phyloP scores from a whole-genome alignment of 2,113 vertebrate species.

The Archilochus colubris region DNA sequence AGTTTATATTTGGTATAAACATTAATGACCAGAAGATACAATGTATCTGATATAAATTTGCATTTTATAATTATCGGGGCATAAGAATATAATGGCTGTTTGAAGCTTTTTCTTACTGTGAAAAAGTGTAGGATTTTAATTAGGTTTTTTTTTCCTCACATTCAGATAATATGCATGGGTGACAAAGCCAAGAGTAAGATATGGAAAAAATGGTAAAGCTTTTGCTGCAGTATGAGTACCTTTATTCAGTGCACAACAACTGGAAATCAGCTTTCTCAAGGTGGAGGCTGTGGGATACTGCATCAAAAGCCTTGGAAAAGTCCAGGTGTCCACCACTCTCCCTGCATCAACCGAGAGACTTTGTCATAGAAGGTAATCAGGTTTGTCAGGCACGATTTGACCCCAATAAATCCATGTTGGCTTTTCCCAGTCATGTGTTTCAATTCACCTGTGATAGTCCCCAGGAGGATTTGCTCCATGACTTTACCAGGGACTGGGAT shows the following conservation, averaged over 20 bases:
- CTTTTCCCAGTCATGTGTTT: too few relatives aligned
- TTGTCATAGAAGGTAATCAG: too few relatives aligned
- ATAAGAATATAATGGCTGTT: constrained; percentile 18
- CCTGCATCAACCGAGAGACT: too few relatives aligned
- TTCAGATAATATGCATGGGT: constrained; percentile 6
- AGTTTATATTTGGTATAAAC: constrained; percentile 20
- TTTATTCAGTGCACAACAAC: constrained; percentile 44
- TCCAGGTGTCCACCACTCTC: too few relatives aligned
- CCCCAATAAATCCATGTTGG: too few relatives aligned
- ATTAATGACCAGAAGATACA: background rate
- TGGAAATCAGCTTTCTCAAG: constrained; percentile 8
- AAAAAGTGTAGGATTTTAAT: constrained; percentile 57
- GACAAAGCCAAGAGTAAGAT: background rate
- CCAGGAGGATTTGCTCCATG: too few relatives aligned
- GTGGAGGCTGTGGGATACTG: too few relatives aligned
- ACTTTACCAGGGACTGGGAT: too few relatives aligned
- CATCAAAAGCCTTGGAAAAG: too few relatives aligned
- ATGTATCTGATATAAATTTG: background rate
- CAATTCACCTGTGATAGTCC: too few relatives aligned
- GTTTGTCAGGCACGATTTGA: too few relatives aligned
- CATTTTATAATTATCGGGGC: constrained; percentile 55
- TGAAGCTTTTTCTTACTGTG: constrained; percentile 40
- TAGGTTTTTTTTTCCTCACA: constrained; percentile 34
- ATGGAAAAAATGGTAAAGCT: background rate
- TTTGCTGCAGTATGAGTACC: constrained; percentile 12